phyloP scores from a whole-genome alignment of 1,140 invertebrate species.

The Druon quercuslanigerum region DNA sequence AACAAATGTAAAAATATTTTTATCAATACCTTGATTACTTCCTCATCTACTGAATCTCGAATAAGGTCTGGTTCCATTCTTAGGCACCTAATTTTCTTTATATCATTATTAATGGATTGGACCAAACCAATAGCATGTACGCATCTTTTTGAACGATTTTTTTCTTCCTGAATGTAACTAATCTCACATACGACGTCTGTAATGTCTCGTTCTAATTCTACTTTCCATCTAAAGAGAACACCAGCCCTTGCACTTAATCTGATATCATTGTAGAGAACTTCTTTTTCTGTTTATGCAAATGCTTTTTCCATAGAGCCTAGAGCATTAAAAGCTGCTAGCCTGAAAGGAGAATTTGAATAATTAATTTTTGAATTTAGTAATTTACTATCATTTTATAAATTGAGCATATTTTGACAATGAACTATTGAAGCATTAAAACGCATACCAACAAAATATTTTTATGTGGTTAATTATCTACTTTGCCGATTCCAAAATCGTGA shows the following conservation, averaged over 20 bases:
- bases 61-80: slow-evolving; percentile 86
- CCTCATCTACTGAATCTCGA: slow-evolving; percentile 86
- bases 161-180: neutral
- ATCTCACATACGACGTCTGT: neutral
- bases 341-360: no score
- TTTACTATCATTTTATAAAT: no score
- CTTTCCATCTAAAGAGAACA: neutral
- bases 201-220: slow-evolving; percentile 5
- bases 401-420: no score
- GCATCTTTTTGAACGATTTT: neutral
- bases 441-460: no score
- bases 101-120: slow-evolving; percentile 54
- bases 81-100: slow-evolving; percentile 74
- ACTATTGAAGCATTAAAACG: no score
- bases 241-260: neutral
- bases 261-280: neutral
- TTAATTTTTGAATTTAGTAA: no score
- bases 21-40: slow-evolving; percentile 78
- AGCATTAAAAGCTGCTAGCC: neutral
- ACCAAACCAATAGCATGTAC: neutral
- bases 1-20: neutral
- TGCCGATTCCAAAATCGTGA: neutral
- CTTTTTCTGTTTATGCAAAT: neutral
- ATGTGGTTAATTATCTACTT: no score
- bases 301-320: neutral